phyloP scores from a whole-genome alignment of 2,113 vertebrate genomes.

The Sphyrna mokarran region DNA sequence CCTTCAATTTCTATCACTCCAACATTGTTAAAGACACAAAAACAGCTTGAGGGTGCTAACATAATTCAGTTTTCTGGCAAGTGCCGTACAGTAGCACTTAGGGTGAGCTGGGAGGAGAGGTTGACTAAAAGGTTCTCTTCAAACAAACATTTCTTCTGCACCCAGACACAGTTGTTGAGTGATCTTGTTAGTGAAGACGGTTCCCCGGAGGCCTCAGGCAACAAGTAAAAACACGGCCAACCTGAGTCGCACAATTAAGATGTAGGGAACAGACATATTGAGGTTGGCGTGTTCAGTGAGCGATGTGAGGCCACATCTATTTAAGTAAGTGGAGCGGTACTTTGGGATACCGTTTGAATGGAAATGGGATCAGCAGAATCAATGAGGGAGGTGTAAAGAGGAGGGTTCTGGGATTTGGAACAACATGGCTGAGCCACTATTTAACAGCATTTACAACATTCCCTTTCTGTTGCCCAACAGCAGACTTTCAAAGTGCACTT shows the following conservation, averaged over 20 bases:
- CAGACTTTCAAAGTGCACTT: not conserved
- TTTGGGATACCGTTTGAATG: not conserved
- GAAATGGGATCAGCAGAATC: slow-evolving; percentile 10
- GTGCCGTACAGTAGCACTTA: not conserved
- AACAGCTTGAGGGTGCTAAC: not conserved
- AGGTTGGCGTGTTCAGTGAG: slow-evolving; percentile 17
- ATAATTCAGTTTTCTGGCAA: not conserved
- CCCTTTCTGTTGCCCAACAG: not conserved
- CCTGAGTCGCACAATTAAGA: not conserved
- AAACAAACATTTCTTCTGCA: not conserved
- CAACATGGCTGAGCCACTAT: too few relatives aligned
- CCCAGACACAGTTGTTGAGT: not conserved
- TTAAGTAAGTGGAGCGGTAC: not conserved
- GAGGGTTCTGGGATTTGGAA: not conserved
- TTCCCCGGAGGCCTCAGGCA: not conserved
- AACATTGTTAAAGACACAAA: not conserved
- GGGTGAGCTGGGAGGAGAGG: not conserved
- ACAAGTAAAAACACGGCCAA: not conserved
- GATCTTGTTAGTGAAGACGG: not conserved
- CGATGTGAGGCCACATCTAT: not conserved
- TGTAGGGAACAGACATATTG: not conserved
- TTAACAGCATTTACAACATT: not conserved
- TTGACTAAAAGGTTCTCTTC: not conserved
- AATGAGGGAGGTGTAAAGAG: slow-evolving; percentile 24
- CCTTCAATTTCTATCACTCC: not conserved